These are phyloP conservation scores for Tringa solitaria DNA, from an alignment of 2,113 vertebrate genomes.

Conservation along the genomic window DNA sequence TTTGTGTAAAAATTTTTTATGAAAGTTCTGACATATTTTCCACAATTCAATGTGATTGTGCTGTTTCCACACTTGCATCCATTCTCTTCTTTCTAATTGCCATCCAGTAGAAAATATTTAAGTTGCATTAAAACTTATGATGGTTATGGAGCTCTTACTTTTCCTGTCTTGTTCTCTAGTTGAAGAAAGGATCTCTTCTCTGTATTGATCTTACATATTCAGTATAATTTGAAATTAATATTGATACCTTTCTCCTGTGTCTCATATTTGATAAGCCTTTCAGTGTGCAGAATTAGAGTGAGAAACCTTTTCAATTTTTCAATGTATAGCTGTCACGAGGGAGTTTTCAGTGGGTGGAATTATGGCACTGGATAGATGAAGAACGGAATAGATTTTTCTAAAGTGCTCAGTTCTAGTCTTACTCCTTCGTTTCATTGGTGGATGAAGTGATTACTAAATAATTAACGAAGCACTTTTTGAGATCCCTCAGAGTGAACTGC, in stretches of 20 bases:
- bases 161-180: not conserved
- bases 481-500: not conserved
- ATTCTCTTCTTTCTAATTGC: not conserved
- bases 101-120: not conserved
- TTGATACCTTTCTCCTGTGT: not conserved
- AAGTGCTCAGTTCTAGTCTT: not conserved
- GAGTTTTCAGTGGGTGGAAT: not conserved
- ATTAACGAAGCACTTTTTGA: not conserved
- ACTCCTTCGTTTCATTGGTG: not conserved
- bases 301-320: not conserved
- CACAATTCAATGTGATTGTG: not conserved
- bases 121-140: not conserved
- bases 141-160: not conserved
- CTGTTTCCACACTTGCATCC: not conserved
- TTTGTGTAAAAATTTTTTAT: not conserved
- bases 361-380: not conserved
- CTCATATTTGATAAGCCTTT: not conserved
- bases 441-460: slow-evolving; percentile 13
- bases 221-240: not conserved
- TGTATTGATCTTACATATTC: not conserved
- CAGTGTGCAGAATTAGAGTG: not conserved
- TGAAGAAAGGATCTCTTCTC: not conserved
- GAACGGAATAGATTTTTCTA: not conserved
- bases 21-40: not conserved
- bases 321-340: not conserved